Conservation (phyloP, 1,140 invertebrate genomes). For the Leptinotarsa undecemlineata region DNA sequence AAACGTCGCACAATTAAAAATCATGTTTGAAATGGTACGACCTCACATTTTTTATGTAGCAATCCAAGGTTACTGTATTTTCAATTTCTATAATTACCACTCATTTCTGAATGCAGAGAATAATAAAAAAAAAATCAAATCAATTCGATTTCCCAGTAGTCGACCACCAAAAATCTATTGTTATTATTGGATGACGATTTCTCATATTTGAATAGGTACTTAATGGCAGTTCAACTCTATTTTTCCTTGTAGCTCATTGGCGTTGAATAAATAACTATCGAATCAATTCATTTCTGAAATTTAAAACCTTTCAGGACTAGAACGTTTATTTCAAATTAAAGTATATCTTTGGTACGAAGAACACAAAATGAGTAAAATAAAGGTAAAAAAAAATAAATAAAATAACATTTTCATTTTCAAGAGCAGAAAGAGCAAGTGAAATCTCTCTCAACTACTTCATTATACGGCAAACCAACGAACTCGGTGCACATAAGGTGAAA, state of each 20-base stretch:
- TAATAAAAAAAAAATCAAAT: not conserved
- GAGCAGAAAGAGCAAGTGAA: slow-evolving; percentile 19
- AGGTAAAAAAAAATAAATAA: not conserved
- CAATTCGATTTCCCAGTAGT: not conserved
- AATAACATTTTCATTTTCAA: not conserved
- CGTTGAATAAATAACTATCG: not conserved
- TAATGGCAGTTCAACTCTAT: too few relatives aligned
- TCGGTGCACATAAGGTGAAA: slow-evolving; percentile 23
- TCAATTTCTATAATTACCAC: not conserved
- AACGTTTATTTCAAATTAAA: not conserved
- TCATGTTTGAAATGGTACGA: not conserved
- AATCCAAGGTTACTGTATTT: not conserved
- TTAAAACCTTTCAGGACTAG: not conserved
- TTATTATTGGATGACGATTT: too few relatives aligned
- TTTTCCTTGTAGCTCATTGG: too few relatives aligned
- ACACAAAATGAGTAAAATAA: slow-evolving; percentile 6
- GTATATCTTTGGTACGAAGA: not conserved
- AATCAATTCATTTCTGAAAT: not conserved
- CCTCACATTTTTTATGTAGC: not conserved
- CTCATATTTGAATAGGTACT: not conserved
- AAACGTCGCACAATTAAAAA: not conserved
- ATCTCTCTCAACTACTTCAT: slow-evolving; percentile 19
- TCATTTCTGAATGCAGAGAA: not conserved
- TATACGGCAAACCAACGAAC: slow-evolving; percentile 16
- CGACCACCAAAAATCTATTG: not conserved